Evolutionary conservation across 2,888 invertebrate species (phyloP).

Genomic region (Spilarctia lutea): DNA sequence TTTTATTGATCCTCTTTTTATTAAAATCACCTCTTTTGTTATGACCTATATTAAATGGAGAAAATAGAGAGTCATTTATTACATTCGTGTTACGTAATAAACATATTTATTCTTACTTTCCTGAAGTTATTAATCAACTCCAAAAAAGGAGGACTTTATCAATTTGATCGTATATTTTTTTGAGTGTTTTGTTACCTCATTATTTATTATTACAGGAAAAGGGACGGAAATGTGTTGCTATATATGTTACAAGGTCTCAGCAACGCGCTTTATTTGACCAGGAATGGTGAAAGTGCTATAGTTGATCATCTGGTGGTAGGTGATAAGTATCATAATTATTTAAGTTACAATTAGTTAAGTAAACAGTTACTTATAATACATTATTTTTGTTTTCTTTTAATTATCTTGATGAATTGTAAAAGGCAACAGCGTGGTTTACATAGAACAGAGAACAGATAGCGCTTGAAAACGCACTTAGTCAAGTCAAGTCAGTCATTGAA

Average conservation of each 20-base stretch:
- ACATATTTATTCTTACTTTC: background rate
- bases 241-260: background rate
- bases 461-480: background rate
- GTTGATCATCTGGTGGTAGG: background rate
- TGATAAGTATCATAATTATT: too few species aligned
- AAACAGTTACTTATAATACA: too few species aligned
- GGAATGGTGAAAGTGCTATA: background rate
- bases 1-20: conserved; percentile 1
- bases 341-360: too few species aligned
- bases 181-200: too few species aligned
- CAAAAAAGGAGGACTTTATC: too few species aligned
- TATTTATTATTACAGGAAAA: too few species aligned
- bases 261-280: background rate
- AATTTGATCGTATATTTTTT: too few species aligned
- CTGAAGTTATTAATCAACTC: too few species aligned
- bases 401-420: background rate
- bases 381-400: background rate
- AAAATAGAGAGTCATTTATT: background rate
- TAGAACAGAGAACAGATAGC: background rate
- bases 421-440: background rate
- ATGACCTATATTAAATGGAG: background rate
- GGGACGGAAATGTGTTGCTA: background rate
- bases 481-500: too few species aligned
- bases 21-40: background rate
- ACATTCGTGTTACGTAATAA: background rate